Percentiles rank a stretch among this genome's conserved stretches.
These are phyloP conservation scores for Parazoanthus darwini DNA, from an alignment of 92 coral and sea anemone species.

Conservation along the genomic window DNA sequence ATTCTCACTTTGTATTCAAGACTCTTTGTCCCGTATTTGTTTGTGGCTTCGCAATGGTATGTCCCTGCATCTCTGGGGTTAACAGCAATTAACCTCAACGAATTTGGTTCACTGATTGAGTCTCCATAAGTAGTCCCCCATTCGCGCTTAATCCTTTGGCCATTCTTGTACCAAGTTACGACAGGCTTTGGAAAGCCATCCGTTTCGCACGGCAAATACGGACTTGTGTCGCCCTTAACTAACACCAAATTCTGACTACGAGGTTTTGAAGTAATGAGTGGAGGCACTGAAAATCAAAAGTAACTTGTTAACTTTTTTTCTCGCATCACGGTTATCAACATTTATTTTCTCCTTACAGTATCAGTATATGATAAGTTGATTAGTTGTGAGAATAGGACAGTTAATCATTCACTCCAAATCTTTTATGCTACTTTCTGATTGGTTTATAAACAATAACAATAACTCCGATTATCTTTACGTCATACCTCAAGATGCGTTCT, in stretches of 20 bases:
- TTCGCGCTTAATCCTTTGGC: not conserved
- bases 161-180: conserved; percentile 22
- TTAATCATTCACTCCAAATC: too few species aligned
- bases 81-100: not conserved
- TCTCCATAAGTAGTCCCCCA: conserved; percentile 11
- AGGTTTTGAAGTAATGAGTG: not conserved
- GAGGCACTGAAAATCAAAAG: conserved; percentile 10
- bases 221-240: not conserved
- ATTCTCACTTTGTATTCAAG: conserved; percentile 17
- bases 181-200: conserved; percentile 1
- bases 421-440: too few species aligned
- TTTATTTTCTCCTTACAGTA: too few species aligned
- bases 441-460: too few species aligned
- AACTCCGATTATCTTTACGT: too few species aligned
- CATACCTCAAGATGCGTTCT: too few species aligned
- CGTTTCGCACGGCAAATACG: not conserved
- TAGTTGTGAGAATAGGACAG: too few species aligned
- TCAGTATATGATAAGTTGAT: too few species aligned
- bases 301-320: too few species aligned
- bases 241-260: not conserved
- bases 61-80: not conserved
- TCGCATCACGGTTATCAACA: too few species aligned
- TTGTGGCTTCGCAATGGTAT: conserved; percentile 28
- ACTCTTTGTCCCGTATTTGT: not conserved
- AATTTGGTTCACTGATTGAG: not conserved